Evolutionary conservation across 2,113 vertebrate species (phyloP), one percentile per base, ranked within the genome.

Genomic region (Myiopsitta monachus): DNA sequence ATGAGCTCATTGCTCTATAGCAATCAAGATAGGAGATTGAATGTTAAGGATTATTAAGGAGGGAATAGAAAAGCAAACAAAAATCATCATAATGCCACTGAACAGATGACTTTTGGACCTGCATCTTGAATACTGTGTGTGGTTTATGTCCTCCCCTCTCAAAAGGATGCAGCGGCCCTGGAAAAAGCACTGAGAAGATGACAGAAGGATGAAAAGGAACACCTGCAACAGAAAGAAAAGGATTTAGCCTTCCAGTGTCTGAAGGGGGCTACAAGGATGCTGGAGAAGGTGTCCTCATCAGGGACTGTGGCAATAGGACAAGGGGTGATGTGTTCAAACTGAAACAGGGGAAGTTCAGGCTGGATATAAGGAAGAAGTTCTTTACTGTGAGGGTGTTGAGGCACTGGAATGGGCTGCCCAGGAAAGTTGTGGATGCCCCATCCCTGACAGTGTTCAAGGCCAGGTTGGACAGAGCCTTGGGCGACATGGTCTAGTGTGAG

Each of bases 21-120:
- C 69, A 95, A 95, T 94, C 95, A 91, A 84, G 94, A 88, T 91
- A 92, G 75, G 90, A 94, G 93, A 96, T 90, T 92, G 90, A 94
- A 94, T 85, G 85, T 93, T 96, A 88, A 67, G 55, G 88, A 77
- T 96, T 96, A 96, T 95, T 96, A 94, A 95, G 95, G 73, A 94
- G 92, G 52, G 83, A 94, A 80, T 94, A 94, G 92, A 94, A 95
- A 95, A 28, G 28, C 83, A 94, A 97, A 87, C 76, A 94, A 86
- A 94, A 97, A 92, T 93, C 68, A 92, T 82, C 1, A 0, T 89
- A 68, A 87, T 70, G 77, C 38, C 70, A 31, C 73, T 41, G 64
- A 92, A 92, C 30, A 70, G 88, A 77, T 46, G 31, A 10, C 27
- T 87, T 94, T 90, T 74, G 80, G 80, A 81, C 83, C 59, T 77